Conservation (phyloP, 2,888 invertebrate species). For the Didymodactylos carnosus region DNA sequence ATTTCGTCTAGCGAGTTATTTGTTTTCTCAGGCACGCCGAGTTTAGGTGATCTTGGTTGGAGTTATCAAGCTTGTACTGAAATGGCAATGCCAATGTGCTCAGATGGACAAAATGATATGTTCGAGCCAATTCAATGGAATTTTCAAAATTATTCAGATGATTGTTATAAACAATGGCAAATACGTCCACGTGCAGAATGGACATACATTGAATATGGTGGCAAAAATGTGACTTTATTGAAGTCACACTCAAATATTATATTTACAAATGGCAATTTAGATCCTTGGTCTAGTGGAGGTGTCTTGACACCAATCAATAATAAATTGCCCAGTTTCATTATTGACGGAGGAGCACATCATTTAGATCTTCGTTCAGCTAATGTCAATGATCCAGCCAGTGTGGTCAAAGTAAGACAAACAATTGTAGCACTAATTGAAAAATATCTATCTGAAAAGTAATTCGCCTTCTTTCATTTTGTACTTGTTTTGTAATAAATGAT, state of each 20-base stretch:
- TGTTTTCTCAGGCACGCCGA: neutral
- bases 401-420: slow-evolving; percentile 23
- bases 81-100: slow-evolving; percentile 86
- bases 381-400: slow-evolving; percentile 31
- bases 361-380: slow-evolving; percentile 35
- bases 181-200: slow-evolving; percentile 48
- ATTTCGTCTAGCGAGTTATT: neutral
- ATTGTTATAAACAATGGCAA: slow-evolving; percentile 51
- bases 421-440: slow-evolving; percentile 2
- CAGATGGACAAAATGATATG: slow-evolving; percentile 56
- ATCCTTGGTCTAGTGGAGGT: slow-evolving; percentile 39
- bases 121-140: slow-evolving; percentile 59
- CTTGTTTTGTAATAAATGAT: no score
- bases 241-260: slow-evolving; percentile 12
- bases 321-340: slow-evolving; percentile 30
- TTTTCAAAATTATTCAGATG: slow-evolving; percentile 42
- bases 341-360: slow-evolving; percentile 37
- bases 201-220: slow-evolving; percentile 59
- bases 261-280: slow-evolving; percentile 36
- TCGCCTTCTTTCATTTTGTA: no score
- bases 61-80: slow-evolving; percentile 61
- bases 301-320: slow-evolving; percentile 22
- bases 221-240: slow-evolving; percentile 38
- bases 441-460: no score
- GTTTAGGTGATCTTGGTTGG: slow-evolving; percentile 4